These are phyloP conservation scores for Hoplostethus mediterraneus DNA, from an alignment of 2,797 vertebrate genomes.

Conservation along the genomic window DNA sequence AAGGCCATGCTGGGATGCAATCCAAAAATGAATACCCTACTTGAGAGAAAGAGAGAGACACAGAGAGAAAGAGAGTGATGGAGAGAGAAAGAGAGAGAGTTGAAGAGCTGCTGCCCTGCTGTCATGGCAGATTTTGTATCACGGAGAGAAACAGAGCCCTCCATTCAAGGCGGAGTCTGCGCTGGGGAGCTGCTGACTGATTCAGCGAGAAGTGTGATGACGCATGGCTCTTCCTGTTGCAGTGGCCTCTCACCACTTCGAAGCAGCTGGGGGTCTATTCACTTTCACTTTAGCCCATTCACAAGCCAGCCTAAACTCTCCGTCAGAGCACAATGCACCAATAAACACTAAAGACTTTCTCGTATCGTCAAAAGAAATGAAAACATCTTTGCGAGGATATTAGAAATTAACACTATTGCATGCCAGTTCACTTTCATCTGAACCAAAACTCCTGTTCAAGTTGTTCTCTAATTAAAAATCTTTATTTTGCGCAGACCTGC, in stretches of 20 bases:
- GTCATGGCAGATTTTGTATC: slow-evolving; percentile 30
- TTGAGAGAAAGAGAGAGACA: slow-evolving; percentile 5
- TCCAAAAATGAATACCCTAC: slow-evolving; percentile 27
- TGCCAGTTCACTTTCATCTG: slow-evolving; percentile 11
- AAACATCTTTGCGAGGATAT: slow-evolving; percentile 14
- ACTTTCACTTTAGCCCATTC: slow-evolving; percentile 8
- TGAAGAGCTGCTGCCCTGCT: neutral
- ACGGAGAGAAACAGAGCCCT: slow-evolving; percentile 21
- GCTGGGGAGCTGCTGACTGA: slow-evolving; percentile 31
- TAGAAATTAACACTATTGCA: neutral
- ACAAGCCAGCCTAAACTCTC: neutral
- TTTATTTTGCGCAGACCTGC: neutral
- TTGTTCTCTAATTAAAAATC: slow-evolving; percentile 42
- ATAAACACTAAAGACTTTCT: neutral
- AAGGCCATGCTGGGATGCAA: slow-evolving; percentile 21
- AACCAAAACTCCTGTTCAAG: slow-evolving; percentile 36
- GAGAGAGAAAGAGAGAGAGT: neutral
- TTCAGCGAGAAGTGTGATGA: slow-evolving; percentile 24
- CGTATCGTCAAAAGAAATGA: neutral
- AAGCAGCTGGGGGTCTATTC: slow-evolving; percentile 21
- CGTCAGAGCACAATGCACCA: neutral
- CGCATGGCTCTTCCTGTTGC: slow-evolving; percentile 20
- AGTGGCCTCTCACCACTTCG: slow-evolving; percentile 30
- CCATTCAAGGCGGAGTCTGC: slow-evolving; percentile 4
- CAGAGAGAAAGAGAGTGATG: neutral